Percentiles rank a stretch among this genome's conserved stretches.
Conservation (phyloP, 2,888 invertebrate species). For the Chorisops tibialis region DNA sequence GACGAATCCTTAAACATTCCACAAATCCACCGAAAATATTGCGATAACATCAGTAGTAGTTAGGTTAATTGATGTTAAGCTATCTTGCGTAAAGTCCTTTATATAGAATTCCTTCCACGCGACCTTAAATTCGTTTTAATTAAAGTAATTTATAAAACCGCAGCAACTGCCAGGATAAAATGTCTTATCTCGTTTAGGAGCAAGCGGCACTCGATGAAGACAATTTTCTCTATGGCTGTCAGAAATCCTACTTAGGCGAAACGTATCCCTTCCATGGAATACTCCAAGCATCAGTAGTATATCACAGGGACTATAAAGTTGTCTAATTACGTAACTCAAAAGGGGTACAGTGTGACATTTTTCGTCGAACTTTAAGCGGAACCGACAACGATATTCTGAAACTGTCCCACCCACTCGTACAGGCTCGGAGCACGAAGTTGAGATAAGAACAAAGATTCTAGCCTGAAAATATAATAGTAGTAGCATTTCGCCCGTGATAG, state of each 20-base stretch:
- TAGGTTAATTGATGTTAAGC: too few species aligned
- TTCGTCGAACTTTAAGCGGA: not conserved
- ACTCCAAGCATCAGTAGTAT: not conserved
- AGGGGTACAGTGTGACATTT: not conserved
- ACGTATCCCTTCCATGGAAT: not conserved
- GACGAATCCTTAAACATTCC: too few species aligned
- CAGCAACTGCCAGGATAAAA: constrained; percentile 22
- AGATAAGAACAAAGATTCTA: too few species aligned
- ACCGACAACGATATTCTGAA: not conserved
- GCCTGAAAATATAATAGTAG: not conserved
- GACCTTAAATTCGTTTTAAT: constrained; percentile 28
- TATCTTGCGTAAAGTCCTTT: too few species aligned
- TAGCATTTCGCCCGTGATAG: not conserved
- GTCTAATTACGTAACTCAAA: not conserved
- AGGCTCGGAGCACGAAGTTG: too few species aligned
- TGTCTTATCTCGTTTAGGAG: not conserved
- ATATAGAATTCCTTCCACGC: constrained; percentile 26
- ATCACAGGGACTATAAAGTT: not conserved
- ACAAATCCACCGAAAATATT: too few species aligned
- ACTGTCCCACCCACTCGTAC: too few species aligned
- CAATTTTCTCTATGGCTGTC: not conserved
- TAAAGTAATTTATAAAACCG: constrained; percentile 29
- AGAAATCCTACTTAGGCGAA: not conserved
- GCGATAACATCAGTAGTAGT: too few species aligned
- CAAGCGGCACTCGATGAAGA: not conserved